These are phyloP conservation scores for Aphaenogaster rudis DNA, from an alignment of 1,140 invertebrate genomes.

Conservation along the genomic window DNA sequence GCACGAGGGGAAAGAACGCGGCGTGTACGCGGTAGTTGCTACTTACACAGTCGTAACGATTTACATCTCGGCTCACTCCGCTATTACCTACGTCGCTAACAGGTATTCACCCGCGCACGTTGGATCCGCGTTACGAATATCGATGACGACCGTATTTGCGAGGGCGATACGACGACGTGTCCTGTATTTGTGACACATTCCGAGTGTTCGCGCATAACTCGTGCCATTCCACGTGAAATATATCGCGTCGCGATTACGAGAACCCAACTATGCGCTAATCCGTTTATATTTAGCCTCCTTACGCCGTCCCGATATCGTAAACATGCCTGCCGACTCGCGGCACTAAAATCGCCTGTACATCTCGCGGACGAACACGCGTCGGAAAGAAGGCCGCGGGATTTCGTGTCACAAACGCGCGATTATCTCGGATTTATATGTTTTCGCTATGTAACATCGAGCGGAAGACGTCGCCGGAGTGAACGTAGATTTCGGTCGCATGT, in stretches of 20 bases:
- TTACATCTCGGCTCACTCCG: conserved; percentile 17
- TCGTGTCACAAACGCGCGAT: conserved; percentile 32
- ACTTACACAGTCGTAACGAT: not conserved
- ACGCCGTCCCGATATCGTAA: not conserved
- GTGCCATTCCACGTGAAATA: not conserved
- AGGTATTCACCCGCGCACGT: not conserved
- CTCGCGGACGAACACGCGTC: not conserved
- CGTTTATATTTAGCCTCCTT: conserved; percentile 53
- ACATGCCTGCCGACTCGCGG: not conserved
- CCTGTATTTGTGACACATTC: not conserved
- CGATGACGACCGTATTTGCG: conserved; percentile 39
- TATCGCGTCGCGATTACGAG: conserved; percentile 13
- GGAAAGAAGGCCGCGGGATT: conserved; percentile 14
- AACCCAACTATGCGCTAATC: conserved; percentile 15
- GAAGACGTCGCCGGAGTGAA: not conserved
- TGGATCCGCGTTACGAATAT: conserved; percentile 34
- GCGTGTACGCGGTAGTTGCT: conserved; percentile 8
- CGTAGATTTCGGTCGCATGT: conserved; percentile 46
- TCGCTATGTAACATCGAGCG: not conserved
- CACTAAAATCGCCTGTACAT: conserved; percentile 17
- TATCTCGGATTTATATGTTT: conserved; percentile 62
- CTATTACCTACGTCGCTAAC: conserved; percentile 26
- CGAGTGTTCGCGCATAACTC: not conserved
- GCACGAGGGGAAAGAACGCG: not conserved
- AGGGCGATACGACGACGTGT: not conserved